Evolutionary conservation across 1,140 invertebrate species (phyloP).

Genomic region (Heliconius melpomene): DNA sequence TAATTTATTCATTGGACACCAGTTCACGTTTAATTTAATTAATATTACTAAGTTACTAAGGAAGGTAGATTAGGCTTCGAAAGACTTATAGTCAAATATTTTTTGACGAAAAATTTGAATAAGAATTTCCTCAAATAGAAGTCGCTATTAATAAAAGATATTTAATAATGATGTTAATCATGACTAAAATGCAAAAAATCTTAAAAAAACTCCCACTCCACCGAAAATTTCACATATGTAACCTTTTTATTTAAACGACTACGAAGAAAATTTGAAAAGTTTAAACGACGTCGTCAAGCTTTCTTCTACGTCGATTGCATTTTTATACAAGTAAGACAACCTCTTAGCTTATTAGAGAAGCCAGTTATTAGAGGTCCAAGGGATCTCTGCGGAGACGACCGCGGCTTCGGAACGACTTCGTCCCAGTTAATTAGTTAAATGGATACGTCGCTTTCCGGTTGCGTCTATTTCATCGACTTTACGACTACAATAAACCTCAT

Average conservation of each 20-base stretch:
- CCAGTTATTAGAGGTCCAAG: conserved; percentile 68
- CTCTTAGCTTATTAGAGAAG: conserved; percentile 78
- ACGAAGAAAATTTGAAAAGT: conserved; percentile 78
- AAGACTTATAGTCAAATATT: no score
- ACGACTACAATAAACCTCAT: conserved; percentile 60
- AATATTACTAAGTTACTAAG: conserved; percentile 45
- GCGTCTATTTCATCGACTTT: conserved; percentile 50
- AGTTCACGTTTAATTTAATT: conserved; percentile 69
- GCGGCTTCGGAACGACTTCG: conserved; percentile 58
- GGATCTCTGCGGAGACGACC: conserved; percentile 60
- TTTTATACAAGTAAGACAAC: conserved; percentile 75
- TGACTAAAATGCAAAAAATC: background rate
- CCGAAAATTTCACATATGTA: background rate
- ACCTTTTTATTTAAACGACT: conserved; percentile 72
- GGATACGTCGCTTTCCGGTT: conserved; percentile 58
- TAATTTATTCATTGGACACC: conserved; percentile 75
- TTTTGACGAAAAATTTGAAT: no score
- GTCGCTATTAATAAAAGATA: background rate
- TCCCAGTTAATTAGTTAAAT: conserved; percentile 75
- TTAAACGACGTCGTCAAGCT: conserved; percentile 66
- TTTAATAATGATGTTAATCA: no score
- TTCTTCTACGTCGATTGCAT: conserved; percentile 69
- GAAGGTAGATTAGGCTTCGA: background rate
- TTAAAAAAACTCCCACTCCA: background rate
- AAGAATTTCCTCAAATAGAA: background rate